Base-by-base conservation (phyloP, 2,888 invertebrate species). In the Gastracanthus pulcherrimus region DNA sequence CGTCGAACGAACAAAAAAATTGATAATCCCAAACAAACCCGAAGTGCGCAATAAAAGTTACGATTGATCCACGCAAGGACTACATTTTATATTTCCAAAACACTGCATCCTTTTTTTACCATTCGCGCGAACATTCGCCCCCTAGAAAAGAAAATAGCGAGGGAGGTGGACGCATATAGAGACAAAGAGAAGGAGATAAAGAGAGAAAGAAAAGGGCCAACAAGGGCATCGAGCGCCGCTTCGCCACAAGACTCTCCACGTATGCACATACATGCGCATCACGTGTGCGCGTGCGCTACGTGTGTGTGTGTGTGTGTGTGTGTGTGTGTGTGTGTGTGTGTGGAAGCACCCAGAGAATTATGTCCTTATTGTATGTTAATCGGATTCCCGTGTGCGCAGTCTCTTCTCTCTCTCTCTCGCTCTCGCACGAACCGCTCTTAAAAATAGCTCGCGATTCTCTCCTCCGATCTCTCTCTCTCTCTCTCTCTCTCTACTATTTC, bases 331-430 rank as follows among this genome's bases (percentile, higher is more conserved):
- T 31, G 31, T 60, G 38, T 31, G 31, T 41, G 60, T 55, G 71
- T 71, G 79, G 85, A 86, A 85, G 86, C 85, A 84, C 85, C 84
- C 86, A 87, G 85, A 90, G 89, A 90, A 89, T 90, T 89, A 90
- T 89, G 89, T 89, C 86, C 89, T 88, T 89, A 90, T 90, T 90
- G 89, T 90, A 90, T 90, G 89, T 89, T 90, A 90, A 90, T 89
- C 87, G 86, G 86, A 86, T 86, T 85, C 85, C 84, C 84, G 85
- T 75, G 82, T 76, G 80, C 60, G 72, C 38, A 51, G 36, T 36
- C 41, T 60, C 38, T 31, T 29, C 41, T 45, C 41, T 19, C 45
- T 29, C 48, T 29, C 70, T 29, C 62, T 7, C 38, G 23, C 31
- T 55, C 70, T 51, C 38, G 4, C 55, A 16, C 31, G 55, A 58